These are phyloP conservation scores for Drosophila pallidifrons DNA, from an alignment of 1,140 invertebrate genomes.

Conservation along the genomic window DNA sequence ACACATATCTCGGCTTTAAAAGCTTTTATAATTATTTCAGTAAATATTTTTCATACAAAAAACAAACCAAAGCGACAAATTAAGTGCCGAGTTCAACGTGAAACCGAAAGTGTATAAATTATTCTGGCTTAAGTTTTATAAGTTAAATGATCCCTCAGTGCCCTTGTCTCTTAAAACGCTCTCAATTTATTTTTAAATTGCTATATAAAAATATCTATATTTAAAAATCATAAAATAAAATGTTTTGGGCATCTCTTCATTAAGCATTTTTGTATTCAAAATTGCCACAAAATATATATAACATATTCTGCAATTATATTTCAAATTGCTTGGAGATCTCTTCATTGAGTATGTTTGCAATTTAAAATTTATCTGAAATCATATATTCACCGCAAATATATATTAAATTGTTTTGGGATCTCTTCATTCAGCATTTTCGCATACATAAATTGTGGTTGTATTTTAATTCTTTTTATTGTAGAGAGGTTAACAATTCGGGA, in stretches of 20 bases:
- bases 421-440: neutral
- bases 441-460: neutral
- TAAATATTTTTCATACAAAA: conserved; percentile 1
- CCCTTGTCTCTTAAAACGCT: neutral
- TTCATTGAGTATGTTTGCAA: neutral
- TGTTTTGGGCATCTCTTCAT: neutral
- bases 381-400: no score
- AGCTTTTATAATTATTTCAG: conserved; percentile 32
- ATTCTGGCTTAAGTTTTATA: conserved; percentile 4
- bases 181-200: neutral
- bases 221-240: no score
- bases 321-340: neutral
- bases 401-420: neutral
- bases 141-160: neutral
- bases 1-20: conserved; percentile 43
- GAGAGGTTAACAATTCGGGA: neutral
- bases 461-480: neutral
- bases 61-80: conserved; percentile 12
- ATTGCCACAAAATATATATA: neutral
- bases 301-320: no score
- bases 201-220: neutral
- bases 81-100: conserved; percentile 3
- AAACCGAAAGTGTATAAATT: conserved; percentile 19
- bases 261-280: neutral
- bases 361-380: no score